Evolutionary conservation across 2,113 vertebrate species (phyloP).

Genomic region (Chiloscyllium plagiosum): DNA sequence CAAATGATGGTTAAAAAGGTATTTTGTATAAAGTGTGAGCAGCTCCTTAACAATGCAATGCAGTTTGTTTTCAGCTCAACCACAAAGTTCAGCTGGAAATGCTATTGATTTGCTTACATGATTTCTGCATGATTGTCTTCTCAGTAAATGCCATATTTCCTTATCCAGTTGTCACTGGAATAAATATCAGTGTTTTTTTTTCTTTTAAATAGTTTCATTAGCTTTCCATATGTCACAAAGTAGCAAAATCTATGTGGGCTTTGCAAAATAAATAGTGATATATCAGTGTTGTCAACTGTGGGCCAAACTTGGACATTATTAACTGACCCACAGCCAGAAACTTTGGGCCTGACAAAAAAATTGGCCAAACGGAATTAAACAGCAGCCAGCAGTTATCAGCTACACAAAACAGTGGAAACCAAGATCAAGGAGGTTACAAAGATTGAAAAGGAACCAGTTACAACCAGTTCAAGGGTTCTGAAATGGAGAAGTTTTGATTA

Average conservation of each 20-base stretch:
- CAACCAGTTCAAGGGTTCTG: too few relatives aligned
- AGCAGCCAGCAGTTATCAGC: too few relatives aligned
- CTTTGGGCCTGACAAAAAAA: too few relatives aligned
- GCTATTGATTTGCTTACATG: conserved; percentile 18
- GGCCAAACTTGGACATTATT: too few relatives aligned
- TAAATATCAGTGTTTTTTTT: neutral
- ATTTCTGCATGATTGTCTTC: conserved; percentile 17
- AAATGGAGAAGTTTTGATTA: too few relatives aligned
- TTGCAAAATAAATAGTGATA: neutral
- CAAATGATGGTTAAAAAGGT: neutral
- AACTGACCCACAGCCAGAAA: too few relatives aligned
- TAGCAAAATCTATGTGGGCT: neutral
- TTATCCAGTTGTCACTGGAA: conserved; percentile 26
- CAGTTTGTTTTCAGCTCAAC: conserved; percentile 19
- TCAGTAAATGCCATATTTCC: conserved; percentile 26
- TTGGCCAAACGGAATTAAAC: too few relatives aligned
- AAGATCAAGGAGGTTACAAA: too few relatives aligned
- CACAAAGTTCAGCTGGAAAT: conserved; percentile 25
- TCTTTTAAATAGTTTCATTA: neutral
- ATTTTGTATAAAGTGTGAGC: conserved; percentile 10
- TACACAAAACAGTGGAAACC: too few relatives aligned
- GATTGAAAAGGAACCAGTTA: too few relatives aligned
- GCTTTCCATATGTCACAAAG: neutral
- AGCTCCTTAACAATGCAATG: conserved; percentile 21
- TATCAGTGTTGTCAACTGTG: neutral